These are phyloP conservation scores for Vannuccia rotundouncinata DNA, from an alignment of 2,888 invertebrate species.

Conservation along the genomic window DNA sequence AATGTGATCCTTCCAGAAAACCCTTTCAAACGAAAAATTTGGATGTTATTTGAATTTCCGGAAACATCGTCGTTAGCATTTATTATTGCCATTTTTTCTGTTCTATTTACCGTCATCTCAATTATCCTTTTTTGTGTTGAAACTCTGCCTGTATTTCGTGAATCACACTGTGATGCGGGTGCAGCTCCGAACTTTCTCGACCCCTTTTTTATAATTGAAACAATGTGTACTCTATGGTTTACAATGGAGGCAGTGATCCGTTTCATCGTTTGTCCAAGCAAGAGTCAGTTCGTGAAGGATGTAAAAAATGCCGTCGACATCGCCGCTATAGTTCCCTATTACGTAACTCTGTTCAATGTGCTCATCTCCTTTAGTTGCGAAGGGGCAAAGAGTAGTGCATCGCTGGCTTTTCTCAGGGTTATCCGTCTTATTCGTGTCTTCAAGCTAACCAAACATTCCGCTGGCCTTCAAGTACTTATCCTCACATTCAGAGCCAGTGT, in stretches of 20 bases:
- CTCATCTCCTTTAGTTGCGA: slow-evolving; percentile 50
- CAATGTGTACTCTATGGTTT: slow-evolving; percentile 59
- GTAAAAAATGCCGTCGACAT: slow-evolving; percentile 59
- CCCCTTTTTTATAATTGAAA: slow-evolving; percentile 58
- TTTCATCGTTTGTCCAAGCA: slow-evolving; percentile 57
- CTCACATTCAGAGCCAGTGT: slow-evolving; percentile 59
- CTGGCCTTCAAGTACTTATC: slow-evolving; percentile 59
- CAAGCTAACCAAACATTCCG: slow-evolving; percentile 59
- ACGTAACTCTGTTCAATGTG: slow-evolving; percentile 56
- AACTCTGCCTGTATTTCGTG: slow-evolving; percentile 49
- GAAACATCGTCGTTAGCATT: slow-evolving; percentile 53
- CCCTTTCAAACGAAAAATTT: slow-evolving; percentile 48
- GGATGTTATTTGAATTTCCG: slow-evolving; percentile 56
- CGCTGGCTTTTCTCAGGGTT: slow-evolving; percentile 59
- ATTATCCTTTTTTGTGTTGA: slow-evolving; percentile 56
- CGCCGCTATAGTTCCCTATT: slow-evolving; percentile 59
- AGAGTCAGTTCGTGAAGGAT: slow-evolving; percentile 57
- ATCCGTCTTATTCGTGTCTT: slow-evolving; percentile 58
- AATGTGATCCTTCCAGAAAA: slow-evolving; percentile 49
- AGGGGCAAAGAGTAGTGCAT: slow-evolving; percentile 55
- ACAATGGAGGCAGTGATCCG: slow-evolving; percentile 58
- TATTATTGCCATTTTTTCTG: slow-evolving; percentile 53
- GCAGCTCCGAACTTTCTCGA: slow-evolving; percentile 49
- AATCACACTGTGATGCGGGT: slow-evolving; percentile 47
- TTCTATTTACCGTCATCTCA: slow-evolving; percentile 52